Percentiles rank a stretch among this genome's conserved stretches.
These are phyloP conservation scores for Lymantria monacha DNA, from an alignment of 2,888 invertebrate genomes.

Conservation along the genomic window DNA sequence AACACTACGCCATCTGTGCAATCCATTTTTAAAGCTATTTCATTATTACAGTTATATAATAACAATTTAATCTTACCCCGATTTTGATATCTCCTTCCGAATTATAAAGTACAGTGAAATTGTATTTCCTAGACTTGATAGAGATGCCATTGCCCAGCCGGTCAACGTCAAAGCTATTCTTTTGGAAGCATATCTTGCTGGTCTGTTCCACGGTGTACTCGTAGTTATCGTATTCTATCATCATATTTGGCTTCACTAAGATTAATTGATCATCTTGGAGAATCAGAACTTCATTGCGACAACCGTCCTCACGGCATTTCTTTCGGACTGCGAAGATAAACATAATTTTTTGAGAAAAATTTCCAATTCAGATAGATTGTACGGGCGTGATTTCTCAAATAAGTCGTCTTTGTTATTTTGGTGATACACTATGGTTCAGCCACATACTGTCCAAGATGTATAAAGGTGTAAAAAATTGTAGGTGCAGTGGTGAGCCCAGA, in stretches of 20 bases:
- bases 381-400: no score
- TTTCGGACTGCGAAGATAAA: slow-evolving; percentile 77
- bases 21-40: no score
- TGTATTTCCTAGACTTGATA: slow-evolving; percentile 86
- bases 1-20: no score
- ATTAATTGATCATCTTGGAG: slow-evolving; percentile 82
- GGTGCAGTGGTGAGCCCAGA: no score
- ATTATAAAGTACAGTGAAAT: slow-evolving; percentile 88
- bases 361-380: background rate
- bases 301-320: slow-evolving; percentile 83
- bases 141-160: slow-evolving; percentile 86
- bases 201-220: slow-evolving; percentile 83
- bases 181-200: slow-evolving; percentile 83
- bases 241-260: slow-evolving; percentile 83
- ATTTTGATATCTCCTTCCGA: slow-evolving; percentile 86
- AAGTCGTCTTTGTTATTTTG: no score
- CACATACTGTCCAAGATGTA: no score
- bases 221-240: slow-evolving; percentile 86
- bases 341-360: background rate
- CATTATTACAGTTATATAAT: no score
- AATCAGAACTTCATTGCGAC: slow-evolving; percentile 85
- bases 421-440: no score
- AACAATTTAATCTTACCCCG: slow-evolving; percentile 76
- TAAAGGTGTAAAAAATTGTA: no score
- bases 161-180: slow-evolving; percentile 85